Base-by-base conservation (phyloP, 2,797 vertebrate genomes). In the Leucoraja ocellata region DNA sequence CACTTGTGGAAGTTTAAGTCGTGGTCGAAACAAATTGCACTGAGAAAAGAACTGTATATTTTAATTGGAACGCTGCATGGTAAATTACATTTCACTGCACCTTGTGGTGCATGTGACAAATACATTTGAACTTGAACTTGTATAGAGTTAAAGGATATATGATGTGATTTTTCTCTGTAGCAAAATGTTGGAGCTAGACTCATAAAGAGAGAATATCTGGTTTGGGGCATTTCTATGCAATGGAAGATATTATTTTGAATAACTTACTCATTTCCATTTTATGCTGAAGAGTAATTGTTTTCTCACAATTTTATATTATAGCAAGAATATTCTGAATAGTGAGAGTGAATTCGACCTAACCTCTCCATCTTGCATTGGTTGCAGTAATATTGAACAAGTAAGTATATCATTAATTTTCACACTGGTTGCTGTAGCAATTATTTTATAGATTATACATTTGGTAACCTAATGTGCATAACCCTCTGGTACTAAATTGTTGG, bases 341-440 rank as follows among this genome's bases (percentile, higher is more conserved):
- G 21, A 86, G 46, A 86, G 54, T 74, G 90, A 92, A 23, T 88
- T 88, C 16, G 7, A 88, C 7, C 84, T 10, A 4, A 4, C 14
- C 21, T 92, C 68, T 92, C 90, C 6, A 28, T 23, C 90, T 16
- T 74, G 90, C 2, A 4, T n/a, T 6, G 76, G 10, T n/a, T 92
- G 90, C 90, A 92, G 71, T 92, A 36, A 92, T 28, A 92, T 76
- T 76, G 68, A 28, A n/a, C 90, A 92, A 76, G 90, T 92, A 92
- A 92, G 90, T 76, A 74, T 14, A 54, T 54, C 76, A 23, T 76
- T 92, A 4, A 92, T 76, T n/a, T 76, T 92, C 13, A 92, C n/a
- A 71, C 25, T 88, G 28, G 61, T 16, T 36, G 63, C 3, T 25
- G 65, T 13, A 54, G 6, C 6, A 54, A 28, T 68, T 54, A n/a